Evolutionary conservation across 2,113 vertebrate species (phyloP), one percentile per base, ranked within the genome.

Genomic region (Crypturellus undulatus): DNA sequence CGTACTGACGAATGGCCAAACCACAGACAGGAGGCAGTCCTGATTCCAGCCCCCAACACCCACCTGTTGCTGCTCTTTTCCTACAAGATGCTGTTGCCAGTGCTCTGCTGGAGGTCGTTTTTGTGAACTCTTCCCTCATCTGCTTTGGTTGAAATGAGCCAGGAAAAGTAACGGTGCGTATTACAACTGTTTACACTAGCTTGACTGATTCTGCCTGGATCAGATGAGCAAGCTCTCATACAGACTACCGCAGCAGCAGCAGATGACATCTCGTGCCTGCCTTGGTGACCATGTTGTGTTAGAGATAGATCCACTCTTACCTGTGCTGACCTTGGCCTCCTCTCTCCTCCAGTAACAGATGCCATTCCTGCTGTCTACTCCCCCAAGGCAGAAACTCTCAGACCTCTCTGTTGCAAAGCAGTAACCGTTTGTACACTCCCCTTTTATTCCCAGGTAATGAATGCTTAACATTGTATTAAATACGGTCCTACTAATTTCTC

Each of bases 1-100:
- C 92, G 77, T 68, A 81, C 94, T 93, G 95, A 94, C 71, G 88
- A 93, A 95, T 62, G 90, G 72, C 87, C 19, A 2, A 87, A 80
- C 62, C 28, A 14, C 93, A 91, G 93, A 71, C 84, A 87, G 32
- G 64, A 5, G 5, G 25, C 88, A 88, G 77, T 85, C 90, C 94
- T 68, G 79, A 64, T 87, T 81, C 64, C 26, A 94, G 60, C 83
- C 60, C 32, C 45, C 36, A 0, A 82, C 67, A 30, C 64, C 19
- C n/a, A 49, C 90, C 72, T 81, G 24, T 89, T 96, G 83, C 85
- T 93, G 77, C 64, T 51, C n/a, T 42, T 86, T 88, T 20, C 72
- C 82, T 59, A 24, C 4, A 1, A 26, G 26, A 28, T 42, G 38
- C 38, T 26, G 19, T 28, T 28, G 38, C 63, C 17, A 9, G 45